Percentiles rank a stretch among this genome's conserved stretches.
These are phyloP conservation scores for Drosophila varians DNA, from an alignment of 1,140 invertebrate species.

Conservation along the genomic window DNA sequence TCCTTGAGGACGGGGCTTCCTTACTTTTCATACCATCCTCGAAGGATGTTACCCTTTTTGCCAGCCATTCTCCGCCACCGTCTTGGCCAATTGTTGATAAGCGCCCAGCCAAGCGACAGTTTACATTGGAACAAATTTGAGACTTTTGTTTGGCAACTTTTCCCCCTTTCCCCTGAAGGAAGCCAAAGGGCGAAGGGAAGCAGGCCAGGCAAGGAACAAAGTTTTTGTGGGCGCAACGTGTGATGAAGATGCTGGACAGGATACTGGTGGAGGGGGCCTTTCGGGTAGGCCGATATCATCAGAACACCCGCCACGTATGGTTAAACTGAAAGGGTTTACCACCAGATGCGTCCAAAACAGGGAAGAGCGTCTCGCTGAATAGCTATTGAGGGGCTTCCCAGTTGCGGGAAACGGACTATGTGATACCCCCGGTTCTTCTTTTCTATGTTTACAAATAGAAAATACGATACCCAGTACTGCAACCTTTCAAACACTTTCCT, in stretches of 20 bases:
- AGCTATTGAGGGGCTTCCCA: not conserved
- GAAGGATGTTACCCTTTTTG: not conserved
- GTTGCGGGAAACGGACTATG: not conserved
- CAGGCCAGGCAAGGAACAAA: not conserved
- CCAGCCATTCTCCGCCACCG: not conserved
- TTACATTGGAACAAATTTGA: conserved; percentile 80
- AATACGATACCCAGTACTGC: no score
- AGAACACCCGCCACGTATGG: conserved; percentile 59
- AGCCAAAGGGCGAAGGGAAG: not conserved
- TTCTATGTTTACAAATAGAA: no score
- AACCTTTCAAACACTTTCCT: not conserved
- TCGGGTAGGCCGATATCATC: conserved; percentile 47
- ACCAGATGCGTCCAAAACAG: conserved; percentile 18
- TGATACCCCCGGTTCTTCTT: no score
- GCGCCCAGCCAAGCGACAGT: conserved; percentile 76
- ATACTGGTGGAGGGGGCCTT: not conserved
- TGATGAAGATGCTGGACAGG: conserved; percentile 30
- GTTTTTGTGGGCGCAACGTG: conserved; percentile 45
- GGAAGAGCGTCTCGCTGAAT: not conserved
- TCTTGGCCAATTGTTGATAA: conserved; percentile 74
- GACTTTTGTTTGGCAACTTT: conserved; percentile 71
- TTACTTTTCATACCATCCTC: not conserved
- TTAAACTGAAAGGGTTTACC: conserved; percentile 21
- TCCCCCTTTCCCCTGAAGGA: conserved; percentile 7
- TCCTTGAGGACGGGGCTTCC: conserved; percentile 6